These are phyloP conservation scores for Eospalax fontanierii DNA, from an alignment of 2,797 vertebrate species.

Conservation along the genomic window DNA sequence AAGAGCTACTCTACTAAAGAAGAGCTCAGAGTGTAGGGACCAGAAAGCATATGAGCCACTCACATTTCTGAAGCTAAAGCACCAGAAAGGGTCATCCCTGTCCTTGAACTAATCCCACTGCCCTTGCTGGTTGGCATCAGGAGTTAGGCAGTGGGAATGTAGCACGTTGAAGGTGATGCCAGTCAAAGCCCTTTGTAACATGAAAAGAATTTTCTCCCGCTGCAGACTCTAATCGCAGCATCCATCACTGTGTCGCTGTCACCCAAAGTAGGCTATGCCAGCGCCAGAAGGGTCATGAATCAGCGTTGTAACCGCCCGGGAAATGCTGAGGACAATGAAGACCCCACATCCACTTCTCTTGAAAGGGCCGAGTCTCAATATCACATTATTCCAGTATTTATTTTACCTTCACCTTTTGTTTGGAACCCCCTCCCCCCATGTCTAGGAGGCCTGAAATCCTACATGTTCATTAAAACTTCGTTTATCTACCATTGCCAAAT, in stretches of 20 bases:
- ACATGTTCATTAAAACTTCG: neutral
- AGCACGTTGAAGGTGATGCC: neutral
- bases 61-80: neutral
- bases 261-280: neutral
- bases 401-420: neutral
- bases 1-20: neutral
- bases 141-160: neutral
- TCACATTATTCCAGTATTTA: neutral
- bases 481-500: no score
- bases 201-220: neutral
- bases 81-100: fast-evolving
- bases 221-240: neutral
- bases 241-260: neutral
- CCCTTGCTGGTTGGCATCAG: neutral
- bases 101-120: neutral
- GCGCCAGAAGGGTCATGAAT: neutral
- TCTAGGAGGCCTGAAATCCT: neutral
- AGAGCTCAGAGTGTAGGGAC: no score
- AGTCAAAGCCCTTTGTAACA: neutral
- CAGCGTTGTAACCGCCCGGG: no score
- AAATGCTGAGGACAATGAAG: neutral
- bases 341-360: neutral
- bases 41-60: neutral
- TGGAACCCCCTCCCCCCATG: neutral
- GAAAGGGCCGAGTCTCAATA: neutral